A percentile compares a stretch with the other conserved stretches of the same genome.
Evolutionary conservation across 2,113 vertebrate genomes (phyloP).

Genomic region (Microtus ochrogaster): DNA sequence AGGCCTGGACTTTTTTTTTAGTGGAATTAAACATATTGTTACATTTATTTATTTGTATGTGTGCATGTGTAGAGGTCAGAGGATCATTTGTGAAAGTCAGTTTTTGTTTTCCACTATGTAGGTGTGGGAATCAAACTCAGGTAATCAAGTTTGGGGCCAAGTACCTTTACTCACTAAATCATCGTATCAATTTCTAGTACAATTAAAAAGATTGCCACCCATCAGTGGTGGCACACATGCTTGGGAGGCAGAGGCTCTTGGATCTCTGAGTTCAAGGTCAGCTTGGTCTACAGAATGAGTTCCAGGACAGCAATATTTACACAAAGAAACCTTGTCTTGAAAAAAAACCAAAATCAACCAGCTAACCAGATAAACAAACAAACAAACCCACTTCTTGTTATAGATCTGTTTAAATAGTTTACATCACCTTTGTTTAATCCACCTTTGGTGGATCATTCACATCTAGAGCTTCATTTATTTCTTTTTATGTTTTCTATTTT

Average conservation of each 20-base stretch:
- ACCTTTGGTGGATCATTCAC: neutral
- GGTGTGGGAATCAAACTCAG: neutral
- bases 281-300: neutral
- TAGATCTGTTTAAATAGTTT: neutral
- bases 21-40: neutral
- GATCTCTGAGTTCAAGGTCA: neutral
- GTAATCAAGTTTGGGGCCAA: neutral
- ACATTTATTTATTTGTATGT: neutral
- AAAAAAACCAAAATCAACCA: neutral
- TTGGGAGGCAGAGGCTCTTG: neutral
- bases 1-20: neutral
- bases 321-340: neutral
- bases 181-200: neutral
- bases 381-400: neutral
- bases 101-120: neutral
- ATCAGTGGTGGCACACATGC: neutral
- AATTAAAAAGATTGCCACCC: neutral
- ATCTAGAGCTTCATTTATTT: neutral
- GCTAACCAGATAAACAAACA: neutral
- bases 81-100: neutral
- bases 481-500: neutral
- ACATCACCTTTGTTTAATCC: neutral
- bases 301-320: neutral
- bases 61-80: neutral
- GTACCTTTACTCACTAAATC: neutral